phyloP scores from a whole-genome alignment of 2,113 vertebrate genomes.

The Gyps fulvus region DNA sequence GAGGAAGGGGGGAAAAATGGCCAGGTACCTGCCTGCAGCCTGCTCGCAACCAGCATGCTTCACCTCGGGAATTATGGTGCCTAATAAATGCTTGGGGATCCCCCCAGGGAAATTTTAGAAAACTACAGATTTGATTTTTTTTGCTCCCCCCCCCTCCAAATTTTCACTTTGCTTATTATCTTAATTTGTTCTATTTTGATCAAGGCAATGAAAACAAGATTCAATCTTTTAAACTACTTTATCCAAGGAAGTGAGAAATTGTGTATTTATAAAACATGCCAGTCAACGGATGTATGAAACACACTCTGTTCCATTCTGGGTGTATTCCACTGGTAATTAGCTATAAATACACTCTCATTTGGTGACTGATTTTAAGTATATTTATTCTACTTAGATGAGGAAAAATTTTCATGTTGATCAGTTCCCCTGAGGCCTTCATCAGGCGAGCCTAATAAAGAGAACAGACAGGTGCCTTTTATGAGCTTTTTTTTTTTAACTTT shows the following conservation, averaged over 20 bases:
- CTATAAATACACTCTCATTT: slow-evolving; percentile 54
- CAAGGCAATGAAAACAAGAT: neutral
- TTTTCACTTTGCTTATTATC: neutral
- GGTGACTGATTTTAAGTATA: slow-evolving; percentile 46
- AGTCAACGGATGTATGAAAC: neutral
- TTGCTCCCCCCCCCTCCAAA: fast-evolving
- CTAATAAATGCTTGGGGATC: neutral
- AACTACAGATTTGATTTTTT: too few relatives aligned
- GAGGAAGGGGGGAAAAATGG: neutral
- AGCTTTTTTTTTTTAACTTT: neutral
- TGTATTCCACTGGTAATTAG: neutral
- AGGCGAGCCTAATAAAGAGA: slow-evolving; percentile 56
- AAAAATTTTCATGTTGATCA: slow-evolving; percentile 6
- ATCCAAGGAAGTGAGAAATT: neutral
- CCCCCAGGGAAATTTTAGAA: neutral
- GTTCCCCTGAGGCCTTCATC: slow-evolving; percentile 44
- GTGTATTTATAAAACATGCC: neutral
- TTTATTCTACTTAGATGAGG: slow-evolving; percentile 52
- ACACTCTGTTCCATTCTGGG: neutral
- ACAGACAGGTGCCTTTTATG: slow-evolving; percentile 44
- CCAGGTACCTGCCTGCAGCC: neutral
- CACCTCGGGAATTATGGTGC: neutral
- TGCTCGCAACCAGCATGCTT: neutral
- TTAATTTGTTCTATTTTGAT: neutral
- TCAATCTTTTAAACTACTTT: neutral